Evolutionary conservation across 2,888 invertebrate genomes (phyloP).

Genomic region (Venustoraphidia nigricollis): DNA sequence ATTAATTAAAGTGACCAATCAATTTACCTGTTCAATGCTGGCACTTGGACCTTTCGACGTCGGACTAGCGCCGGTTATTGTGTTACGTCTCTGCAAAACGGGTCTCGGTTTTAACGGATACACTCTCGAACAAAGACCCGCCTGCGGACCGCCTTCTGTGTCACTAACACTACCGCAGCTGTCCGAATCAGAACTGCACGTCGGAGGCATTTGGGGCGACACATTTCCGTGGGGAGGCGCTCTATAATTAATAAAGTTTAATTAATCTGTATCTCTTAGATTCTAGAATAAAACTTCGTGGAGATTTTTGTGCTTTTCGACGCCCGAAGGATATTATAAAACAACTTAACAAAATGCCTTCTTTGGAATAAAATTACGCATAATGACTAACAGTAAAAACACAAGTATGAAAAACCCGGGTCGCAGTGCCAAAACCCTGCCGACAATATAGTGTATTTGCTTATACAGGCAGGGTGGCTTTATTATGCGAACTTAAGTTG

Average conservation of each 20-base stretch:
- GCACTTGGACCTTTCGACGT: conserved; percentile 42
- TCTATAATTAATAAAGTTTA: conserved; percentile 10
- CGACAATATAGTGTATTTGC: no score
- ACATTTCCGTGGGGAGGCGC: conserved; percentile 15
- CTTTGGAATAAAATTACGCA: no score
- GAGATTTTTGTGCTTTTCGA: background rate
- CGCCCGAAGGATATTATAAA: background rate
- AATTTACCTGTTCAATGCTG: conserved; percentile 48
- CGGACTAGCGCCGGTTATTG: conserved; percentile 73
- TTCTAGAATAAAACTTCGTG: background rate
- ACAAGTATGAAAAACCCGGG: no score
- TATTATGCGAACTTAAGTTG: no score
- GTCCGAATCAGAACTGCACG: conserved; percentile 17
- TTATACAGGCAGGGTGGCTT: no score
- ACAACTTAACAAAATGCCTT: no score
- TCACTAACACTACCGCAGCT: conserved; percentile 41
- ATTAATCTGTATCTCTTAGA: no score
- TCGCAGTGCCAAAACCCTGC: no score
- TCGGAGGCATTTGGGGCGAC: conserved; percentile 13
- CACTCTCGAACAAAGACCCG: conserved; percentile 35
- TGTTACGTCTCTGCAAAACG: conserved; percentile 66
- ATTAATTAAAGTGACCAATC: no score
- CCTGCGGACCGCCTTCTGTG: conserved; percentile 37
- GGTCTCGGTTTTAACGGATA: conserved; percentile 63
- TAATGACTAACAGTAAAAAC: no score